A percentile compares a stretch with the other conserved stretches of the same genome.
These are phyloP conservation scores for Phyto melanocephala DNA, from an alignment of 2,888 invertebrate species.

Conservation along the genomic window DNA sequence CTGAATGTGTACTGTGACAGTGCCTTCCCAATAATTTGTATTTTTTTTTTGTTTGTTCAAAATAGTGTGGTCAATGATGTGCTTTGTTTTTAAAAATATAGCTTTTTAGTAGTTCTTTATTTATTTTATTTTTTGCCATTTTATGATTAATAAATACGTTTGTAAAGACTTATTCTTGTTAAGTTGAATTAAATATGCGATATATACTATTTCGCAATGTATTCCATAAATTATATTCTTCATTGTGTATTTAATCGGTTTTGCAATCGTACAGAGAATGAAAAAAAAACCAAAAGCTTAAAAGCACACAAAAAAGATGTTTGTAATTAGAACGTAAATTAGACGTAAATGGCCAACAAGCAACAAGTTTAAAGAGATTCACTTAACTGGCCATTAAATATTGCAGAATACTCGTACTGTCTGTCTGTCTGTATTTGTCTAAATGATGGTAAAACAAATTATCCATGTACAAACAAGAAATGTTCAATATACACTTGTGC, in stretches of 20 bases:
- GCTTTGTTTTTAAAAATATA: too few relatives aligned
- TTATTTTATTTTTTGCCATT: too few relatives aligned
- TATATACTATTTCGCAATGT: too few relatives aligned
- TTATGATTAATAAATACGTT: too few relatives aligned
- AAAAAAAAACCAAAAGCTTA: neutral
- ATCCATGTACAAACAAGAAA: neutral
- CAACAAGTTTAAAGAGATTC: constrained; percentile 27
- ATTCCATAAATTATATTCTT: neutral
- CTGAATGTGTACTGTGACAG: too few relatives aligned
- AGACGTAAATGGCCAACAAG: constrained; percentile 1
- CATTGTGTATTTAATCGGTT: neutral
- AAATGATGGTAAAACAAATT: constrained; percentile 2
- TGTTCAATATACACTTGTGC: constrained; percentile 13
- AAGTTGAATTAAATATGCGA: too few relatives aligned
- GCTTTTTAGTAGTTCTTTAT: too few relatives aligned
- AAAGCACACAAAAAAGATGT: neutral
- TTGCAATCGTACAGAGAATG: constrained; percentile 1
- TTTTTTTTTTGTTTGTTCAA: too few relatives aligned
- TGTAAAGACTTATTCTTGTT: too few relatives aligned
- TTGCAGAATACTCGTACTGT: neutral
- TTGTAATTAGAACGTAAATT: constrained; percentile 28
- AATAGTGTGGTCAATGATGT: too few relatives aligned
- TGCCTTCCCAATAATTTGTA: too few relatives aligned
- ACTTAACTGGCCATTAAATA: constrained; percentile 21
- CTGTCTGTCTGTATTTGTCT: too few relatives aligned